Evolutionary conservation across 2,888 invertebrate genomes (phyloP).

Genomic region (Synanthedon vespiformis): DNA sequence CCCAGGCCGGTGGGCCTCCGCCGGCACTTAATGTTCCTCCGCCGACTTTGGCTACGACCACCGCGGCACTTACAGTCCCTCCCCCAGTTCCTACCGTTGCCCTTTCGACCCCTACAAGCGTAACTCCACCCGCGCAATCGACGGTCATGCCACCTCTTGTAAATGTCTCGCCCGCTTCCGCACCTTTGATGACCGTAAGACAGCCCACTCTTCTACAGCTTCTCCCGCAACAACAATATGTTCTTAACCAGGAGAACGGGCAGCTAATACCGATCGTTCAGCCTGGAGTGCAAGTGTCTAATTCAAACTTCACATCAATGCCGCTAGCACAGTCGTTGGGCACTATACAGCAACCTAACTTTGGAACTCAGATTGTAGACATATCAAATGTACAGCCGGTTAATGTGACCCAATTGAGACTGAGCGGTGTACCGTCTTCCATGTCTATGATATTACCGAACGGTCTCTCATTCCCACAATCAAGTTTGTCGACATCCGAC

Average conservation of each 20-base stretch:
- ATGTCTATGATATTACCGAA: slow-evolving; percentile 64
- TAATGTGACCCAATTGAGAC: slow-evolving; percentile 52
- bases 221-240: slow-evolving; percentile 59
- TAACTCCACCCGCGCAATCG: slow-evolving; percentile 39
- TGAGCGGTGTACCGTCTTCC: slow-evolving; percentile 57
- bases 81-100: slow-evolving; percentile 41
- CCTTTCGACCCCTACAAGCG: slow-evolving; percentile 36
- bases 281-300: slow-evolving; percentile 56
- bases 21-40: slow-evolving; percentile 55
- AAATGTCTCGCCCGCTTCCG: slow-evolving; percentile 45
- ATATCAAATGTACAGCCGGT: slow-evolving; percentile 60
- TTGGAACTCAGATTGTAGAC: slow-evolving; percentile 57
- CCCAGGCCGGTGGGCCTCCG: slow-evolving; percentile 53
- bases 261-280: slow-evolving; percentile 64
- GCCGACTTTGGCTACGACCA: slow-evolving; percentile 43
- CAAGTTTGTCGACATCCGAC: slow-evolving; percentile 44
- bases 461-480: slow-evolving; percentile 51
- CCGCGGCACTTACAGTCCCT: slow-evolving; percentile 39
- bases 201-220: slow-evolving; percentile 58
- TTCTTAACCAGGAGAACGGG: slow-evolving; percentile 58
- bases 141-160: slow-evolving; percentile 49
- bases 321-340: slow-evolving; percentile 46
- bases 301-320: slow-evolving; percentile 53
- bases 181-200: slow-evolving; percentile 59
- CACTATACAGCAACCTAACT: slow-evolving; percentile 48